Conservation (phyloP, 2,888 invertebrate species). For the Osmoderma eremita region DNA sequence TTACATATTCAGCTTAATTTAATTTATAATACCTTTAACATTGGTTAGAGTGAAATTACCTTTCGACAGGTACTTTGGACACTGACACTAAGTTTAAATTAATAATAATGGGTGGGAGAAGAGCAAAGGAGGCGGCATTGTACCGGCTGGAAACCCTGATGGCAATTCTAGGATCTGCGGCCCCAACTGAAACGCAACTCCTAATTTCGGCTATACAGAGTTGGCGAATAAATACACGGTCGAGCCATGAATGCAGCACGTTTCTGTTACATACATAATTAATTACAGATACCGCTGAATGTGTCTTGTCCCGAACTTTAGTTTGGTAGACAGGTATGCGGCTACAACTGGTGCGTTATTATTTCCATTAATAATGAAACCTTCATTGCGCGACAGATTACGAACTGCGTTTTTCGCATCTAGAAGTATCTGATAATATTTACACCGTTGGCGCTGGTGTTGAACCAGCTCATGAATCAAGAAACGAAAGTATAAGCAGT, state of each 20-base stretch:
- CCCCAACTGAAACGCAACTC: constrained; percentile 7
- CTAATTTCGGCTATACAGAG: constrained; percentile 26
- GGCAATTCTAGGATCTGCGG: background rate
- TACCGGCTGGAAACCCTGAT: background rate
- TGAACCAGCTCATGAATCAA: constrained; percentile 8
- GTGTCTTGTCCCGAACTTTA: background rate
- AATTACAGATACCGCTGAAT: constrained; percentile 35
- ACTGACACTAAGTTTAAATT: constrained; percentile 17
- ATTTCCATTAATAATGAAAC: constrained; percentile 23
- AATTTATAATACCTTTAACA: no score
- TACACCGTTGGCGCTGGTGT: background rate
- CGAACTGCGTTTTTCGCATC: constrained; percentile 12
- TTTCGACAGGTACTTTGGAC: background rate
- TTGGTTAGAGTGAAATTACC: no score
- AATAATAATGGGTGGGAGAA: constrained; percentile 1
- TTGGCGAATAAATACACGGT: constrained; percentile 18
- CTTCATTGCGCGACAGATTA: constrained; percentile 10
- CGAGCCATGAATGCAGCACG: constrained; percentile 27
- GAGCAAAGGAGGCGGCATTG: background rate
- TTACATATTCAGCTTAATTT: no score
- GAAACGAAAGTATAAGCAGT: background rate
- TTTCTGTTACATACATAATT: constrained; percentile 36
- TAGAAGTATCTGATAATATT: constrained; percentile 21
- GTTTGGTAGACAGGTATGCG: no score
- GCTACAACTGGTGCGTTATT: background rate